A percentile compares a stretch with the other conserved stretches of the same genome.
phyloP scores from a whole-genome alignment of 2,888 invertebrate species.

The Meghimatium bilineatum region DNA sequence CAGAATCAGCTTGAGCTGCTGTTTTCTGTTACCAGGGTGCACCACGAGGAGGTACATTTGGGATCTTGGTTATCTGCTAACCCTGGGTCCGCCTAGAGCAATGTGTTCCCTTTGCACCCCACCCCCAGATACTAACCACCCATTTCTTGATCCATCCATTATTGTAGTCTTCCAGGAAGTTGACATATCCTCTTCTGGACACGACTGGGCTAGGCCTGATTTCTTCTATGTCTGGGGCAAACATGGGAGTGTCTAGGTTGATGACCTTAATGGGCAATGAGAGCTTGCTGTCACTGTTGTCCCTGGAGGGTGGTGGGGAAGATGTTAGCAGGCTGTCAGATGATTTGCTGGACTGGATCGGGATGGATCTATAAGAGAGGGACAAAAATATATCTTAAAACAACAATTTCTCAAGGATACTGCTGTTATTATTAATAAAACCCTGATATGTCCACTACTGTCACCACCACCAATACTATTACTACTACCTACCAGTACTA shows the following conservation, averaged over 20 bases:
- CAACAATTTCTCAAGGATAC: no score
- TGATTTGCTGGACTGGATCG: constrained; percentile 68
- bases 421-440: no score
- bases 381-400: background rate
- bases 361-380: constrained; percentile 29
- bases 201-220: constrained; percentile 88
- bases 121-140: constrained; percentile 84
- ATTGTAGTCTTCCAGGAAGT: constrained; percentile 97
- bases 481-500: no score
- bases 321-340: constrained; percentile 66
- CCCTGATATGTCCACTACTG: no score
- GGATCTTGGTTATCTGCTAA: no score
- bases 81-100: no score
- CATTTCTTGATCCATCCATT: constrained; percentile 98
- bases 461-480: no score
- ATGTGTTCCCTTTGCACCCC: no score
- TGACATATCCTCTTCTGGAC: constrained; percentile 95
- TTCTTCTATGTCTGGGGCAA: constrained; percentile 74
- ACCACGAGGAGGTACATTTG: no score
- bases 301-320: constrained; percentile 54
- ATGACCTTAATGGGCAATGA: constrained; percentile 68
- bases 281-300: constrained; percentile 63
- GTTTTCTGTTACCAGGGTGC: no score
- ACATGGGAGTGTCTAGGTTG: constrained; percentile 67
- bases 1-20: no score